These are phyloP conservation scores for Drosophila trapezifrons DNA, from an alignment of 1,140 invertebrate species.

Conservation along the genomic window DNA sequence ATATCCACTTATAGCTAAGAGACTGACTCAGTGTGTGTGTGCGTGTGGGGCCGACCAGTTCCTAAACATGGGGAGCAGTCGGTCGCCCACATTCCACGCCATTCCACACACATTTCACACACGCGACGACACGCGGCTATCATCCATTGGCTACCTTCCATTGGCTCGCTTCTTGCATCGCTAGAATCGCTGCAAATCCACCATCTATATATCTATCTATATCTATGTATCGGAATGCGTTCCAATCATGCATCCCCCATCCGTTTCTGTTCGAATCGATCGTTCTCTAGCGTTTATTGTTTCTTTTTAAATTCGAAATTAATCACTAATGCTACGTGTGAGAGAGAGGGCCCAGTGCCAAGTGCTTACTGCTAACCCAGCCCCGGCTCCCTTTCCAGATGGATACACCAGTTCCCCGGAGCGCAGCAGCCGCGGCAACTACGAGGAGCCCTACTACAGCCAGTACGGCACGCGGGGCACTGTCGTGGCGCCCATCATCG, in stretches of 20 bases:
- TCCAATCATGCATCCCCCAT: slow-evolving; percentile 25
- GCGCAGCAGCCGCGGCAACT: slow-evolving; percentile 88
- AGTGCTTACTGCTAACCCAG: not conserved
- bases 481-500: slow-evolving; percentile 94
- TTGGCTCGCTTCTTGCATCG: no score
- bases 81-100: slow-evolving; percentile 8
- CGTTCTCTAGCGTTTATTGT: slow-evolving; percentile 14
- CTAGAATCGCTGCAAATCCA: no score
- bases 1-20: slow-evolving; percentile 18
- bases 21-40: no score
- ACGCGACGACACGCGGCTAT: not conserved
- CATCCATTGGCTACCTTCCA: no score
- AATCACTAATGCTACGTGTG: not conserved
- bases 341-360: not conserved
- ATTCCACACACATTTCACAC: not conserved
- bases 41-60: slow-evolving; percentile 9
- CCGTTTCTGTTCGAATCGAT: slow-evolving; percentile 2
- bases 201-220: no score
- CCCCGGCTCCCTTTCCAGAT: slow-evolving; percentile 83
- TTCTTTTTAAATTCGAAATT: slow-evolving; percentile 5
- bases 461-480: slow-evolving; percentile 90
- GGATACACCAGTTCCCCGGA: slow-evolving; percentile 95
- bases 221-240: no score
- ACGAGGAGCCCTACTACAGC: slow-evolving; percentile 94
- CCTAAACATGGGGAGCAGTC: not conserved